Conservation (phyloP, 2,797 vertebrate genomes). For the Botia kubotai region DNA sequence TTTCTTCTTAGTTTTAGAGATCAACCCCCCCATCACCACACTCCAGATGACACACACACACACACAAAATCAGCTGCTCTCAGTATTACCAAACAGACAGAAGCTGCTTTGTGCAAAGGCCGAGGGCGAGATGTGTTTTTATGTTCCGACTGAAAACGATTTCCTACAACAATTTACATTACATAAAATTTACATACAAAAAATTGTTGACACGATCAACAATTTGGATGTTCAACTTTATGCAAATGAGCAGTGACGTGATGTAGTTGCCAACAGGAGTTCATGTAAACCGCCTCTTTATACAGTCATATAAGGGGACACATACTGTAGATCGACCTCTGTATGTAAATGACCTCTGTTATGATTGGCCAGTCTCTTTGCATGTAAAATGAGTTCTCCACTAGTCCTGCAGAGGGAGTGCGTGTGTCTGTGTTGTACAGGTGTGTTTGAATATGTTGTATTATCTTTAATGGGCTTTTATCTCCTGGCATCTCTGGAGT, state of each 20-base stretch:
- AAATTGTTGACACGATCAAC: too few relatives aligned
- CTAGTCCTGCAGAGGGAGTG: background rate
- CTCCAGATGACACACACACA: background rate
- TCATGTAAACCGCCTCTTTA: background rate
- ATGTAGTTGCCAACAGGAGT: background rate
- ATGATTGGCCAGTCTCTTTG: constrained; percentile 3
- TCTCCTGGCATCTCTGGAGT: constrained; percentile 31
- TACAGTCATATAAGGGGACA: background rate
- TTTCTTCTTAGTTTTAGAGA: constrained; percentile 55
- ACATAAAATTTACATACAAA: too few relatives aligned
- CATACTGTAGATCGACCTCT: too few relatives aligned
- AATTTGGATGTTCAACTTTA: background rate
- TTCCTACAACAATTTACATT: too few relatives aligned
- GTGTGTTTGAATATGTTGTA: constrained; percentile 12
- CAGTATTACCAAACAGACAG: constrained; percentile 23
- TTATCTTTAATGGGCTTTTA: constrained; percentile 44
- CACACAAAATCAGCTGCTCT: constrained; percentile 1
- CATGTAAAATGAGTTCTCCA: background rate
- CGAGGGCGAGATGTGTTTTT: too few relatives aligned
- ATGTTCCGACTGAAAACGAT: too few relatives aligned
- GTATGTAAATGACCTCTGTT: background rate
- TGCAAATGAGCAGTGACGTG: background rate
- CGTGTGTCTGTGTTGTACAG: background rate
- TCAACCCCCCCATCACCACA: background rate
- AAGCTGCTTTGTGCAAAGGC: background rate